Evolutionary conservation across 2,113 vertebrate species (phyloP).

Genomic region (Engystomops pustulosus): DNA sequence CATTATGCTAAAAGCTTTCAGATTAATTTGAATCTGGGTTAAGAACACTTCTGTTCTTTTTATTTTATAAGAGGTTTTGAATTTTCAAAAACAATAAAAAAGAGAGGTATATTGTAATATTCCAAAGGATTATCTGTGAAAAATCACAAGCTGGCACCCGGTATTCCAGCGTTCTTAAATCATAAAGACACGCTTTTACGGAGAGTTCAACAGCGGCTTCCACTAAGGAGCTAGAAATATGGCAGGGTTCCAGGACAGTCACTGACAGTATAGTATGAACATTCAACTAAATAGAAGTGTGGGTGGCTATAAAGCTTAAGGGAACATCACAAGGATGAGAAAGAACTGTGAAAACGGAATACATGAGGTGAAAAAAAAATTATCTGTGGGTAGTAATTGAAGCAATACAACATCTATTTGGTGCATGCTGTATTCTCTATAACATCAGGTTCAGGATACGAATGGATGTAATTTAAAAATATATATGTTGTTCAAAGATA

Average conservation of each 20-base stretch:
- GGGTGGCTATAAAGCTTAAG: conserved; percentile 40
- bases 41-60: not conserved
- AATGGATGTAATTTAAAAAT: conserved; percentile 42
- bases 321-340: conserved; percentile 42
- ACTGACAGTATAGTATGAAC: conserved; percentile 23
- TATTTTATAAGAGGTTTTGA: not conserved
- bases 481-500: conserved; percentile 49
- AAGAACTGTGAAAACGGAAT: conserved; percentile 44
- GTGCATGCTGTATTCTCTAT: conserved; percentile 31
- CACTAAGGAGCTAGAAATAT: conserved; percentile 30
- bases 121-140: not conserved
- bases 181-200: conserved; percentile 10
- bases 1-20: not conserved
- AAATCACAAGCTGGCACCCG: not conserved
- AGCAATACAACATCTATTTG: conserved; percentile 30
- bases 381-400: conserved; percentile 47
- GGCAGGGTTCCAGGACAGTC: conserved; percentile 18
- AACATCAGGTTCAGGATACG: conserved; percentile 38
- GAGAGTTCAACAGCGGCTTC: not conserved
- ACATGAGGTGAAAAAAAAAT: conserved; percentile 27
- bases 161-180: not conserved
- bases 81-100: not conserved
- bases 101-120: not conserved
- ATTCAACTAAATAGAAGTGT: conserved; percentile 45
- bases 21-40: not conserved